Base-by-base conservation (phyloP, 2,797 vertebrate species). In the Melopsittacus undulatus region DNA sequence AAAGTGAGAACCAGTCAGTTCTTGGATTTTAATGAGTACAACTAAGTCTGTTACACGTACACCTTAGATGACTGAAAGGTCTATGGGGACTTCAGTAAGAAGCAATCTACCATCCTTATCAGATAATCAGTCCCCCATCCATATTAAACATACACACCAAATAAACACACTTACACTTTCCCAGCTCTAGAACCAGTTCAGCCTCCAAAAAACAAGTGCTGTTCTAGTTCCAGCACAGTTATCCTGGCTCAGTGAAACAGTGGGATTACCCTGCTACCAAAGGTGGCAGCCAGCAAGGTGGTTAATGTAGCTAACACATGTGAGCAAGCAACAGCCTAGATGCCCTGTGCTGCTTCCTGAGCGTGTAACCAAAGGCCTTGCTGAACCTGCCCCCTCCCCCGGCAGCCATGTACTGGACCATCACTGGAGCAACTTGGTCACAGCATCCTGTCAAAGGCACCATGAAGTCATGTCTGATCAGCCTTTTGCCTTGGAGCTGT, bases 201-300 rank as follows among this genome's bases (percentile, higher is more conserved):
- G 19, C 21, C 16, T 72, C 49, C 64, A 78, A 64, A 90, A 89
- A 13, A 1, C 10, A 43, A 73, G 40, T 3, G 3, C 19, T 49
- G 9, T 32, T 61, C 46, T 54, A 22, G 9, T 57, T 85, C 45
- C 34, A 87, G 61, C 42, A 68, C 23, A 1, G 29, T 63, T 57
- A 48, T n/a, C 40, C 19, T 13, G 68, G 38, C 26, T 29, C 32
- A 85, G 46, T 76, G 49, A 57, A 83, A 62, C 2, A 64, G 23
- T 6, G 27, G 63, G 9, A 16, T 15, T 57, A 27, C 3, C 5
- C 5, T 3, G 0, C 38, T 45, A 40, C 23, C 12, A 45, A 69
- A 59, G 43, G 26, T 0, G 0, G 7, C 2, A 7, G 18, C 13
- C 45, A 77, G 18, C 3, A 29, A 56, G 89, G 77, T 4, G 9